Base-by-base conservation (phyloP, 2,888 invertebrate species). In the Leptarthrus brevirostris region DNA sequence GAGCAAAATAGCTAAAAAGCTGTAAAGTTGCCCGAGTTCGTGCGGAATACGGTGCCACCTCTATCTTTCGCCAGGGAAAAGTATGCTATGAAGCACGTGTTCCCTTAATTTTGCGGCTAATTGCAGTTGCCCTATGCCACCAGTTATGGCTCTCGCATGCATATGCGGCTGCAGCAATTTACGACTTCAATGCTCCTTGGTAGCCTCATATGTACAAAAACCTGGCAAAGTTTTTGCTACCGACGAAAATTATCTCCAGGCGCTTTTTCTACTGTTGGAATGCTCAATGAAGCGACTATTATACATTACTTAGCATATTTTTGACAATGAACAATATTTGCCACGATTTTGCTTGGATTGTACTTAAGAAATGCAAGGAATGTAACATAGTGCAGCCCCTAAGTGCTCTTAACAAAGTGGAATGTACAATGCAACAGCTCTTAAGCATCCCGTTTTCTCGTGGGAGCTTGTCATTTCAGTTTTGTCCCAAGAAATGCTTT, bases 21-120 rank as follows among this genome's bases (percentile, higher is more conserved):
- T 47, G 47, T 12, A 47, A 14, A 16, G 47, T 47, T 14, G 5
- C n/a, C 47, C 3, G 47, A 12, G 16, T 16, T 16, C 47, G 16
- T 47, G 16, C 47, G 3, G n/a, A 16, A 12, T 8, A 30, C n/a
- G n/a, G n/a, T n/a, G n/a, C n/a, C n/a, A n/a, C n/a, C 36, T 36
- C 47, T 47, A 47, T 47, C 12, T 47, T 47, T 6, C 16, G 47
- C n/a, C 16, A 12, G 12, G n/a, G 47, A 16, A 36, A 47, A 47
- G 47, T 47, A 12, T 47, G 47, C 47, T 47, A 12, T 47, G 47
- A 3, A 14, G 47, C 47, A 47, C 47, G 47, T 47, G 47, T 47
- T 47, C 47, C 12, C 47, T 47, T 47, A 47, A 47, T 47, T 47
- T 12, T 47, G 47, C 16, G 47, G 47, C 47, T 47, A 47, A 47